Evolutionary conservation across 2,113 vertebrate genomes (phyloP).

Genomic region (Pyxicephalus adspersus): DNA sequence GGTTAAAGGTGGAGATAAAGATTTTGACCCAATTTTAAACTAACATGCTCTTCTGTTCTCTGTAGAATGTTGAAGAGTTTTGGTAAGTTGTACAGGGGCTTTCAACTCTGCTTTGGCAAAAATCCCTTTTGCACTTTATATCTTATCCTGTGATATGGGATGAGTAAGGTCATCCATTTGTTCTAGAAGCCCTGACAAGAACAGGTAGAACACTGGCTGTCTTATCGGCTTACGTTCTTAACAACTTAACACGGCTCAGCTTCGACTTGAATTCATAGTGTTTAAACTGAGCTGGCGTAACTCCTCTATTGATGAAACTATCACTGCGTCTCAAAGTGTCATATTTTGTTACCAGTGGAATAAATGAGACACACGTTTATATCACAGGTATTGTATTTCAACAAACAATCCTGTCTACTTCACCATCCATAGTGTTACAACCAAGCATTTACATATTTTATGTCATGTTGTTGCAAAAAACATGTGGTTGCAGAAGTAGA

Average conservation of each 20-base stretch:
- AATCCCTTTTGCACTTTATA: slow-evolving; percentile 37
- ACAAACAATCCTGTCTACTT: no score
- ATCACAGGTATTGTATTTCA: no score
- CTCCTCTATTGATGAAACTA: slow-evolving; percentile 23
- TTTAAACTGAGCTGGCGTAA: slow-evolving; percentile 21
- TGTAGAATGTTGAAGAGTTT: background rate
- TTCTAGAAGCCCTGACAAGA: slow-evolving; percentile 35
- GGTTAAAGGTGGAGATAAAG: slow-evolving; percentile 13
- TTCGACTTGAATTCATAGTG: slow-evolving; percentile 5
- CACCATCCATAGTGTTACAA: no score
- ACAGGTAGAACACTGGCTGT: slow-evolving; percentile 37
- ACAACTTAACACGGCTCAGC: slow-evolving; percentile 38
- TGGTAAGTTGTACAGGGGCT: background rate
- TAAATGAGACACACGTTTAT: background rate
- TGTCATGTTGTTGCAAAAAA: no score
- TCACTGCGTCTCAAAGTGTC: background rate
- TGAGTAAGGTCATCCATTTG: slow-evolving; percentile 49
- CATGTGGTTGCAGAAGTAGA: no score
- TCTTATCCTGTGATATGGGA: slow-evolving; percentile 38
- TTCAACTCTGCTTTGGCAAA: background rate
- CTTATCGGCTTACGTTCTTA: slow-evolving; percentile 49
- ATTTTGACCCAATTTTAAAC: slow-evolving; percentile 7
- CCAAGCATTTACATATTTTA: no score
- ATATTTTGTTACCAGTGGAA: background rate
- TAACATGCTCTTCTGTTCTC: background rate